phyloP scores from a whole-genome alignment of 2,113 vertebrate species.

The Neotoma lepida region DNA sequence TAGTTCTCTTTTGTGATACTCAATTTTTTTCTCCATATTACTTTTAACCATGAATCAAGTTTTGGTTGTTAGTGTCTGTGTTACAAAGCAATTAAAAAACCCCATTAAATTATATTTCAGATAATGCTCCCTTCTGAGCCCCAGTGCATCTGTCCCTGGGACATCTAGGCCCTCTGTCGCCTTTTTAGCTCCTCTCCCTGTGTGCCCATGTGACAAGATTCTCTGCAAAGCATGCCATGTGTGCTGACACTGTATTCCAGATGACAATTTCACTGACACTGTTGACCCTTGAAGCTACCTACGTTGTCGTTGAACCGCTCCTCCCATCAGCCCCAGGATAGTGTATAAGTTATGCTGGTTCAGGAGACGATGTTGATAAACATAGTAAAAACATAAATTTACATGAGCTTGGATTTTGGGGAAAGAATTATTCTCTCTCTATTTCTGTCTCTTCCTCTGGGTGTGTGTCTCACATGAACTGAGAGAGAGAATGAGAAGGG shows the following conservation, averaged over 20 bases:
- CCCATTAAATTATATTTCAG: neutral
- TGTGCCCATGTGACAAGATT: neutral
- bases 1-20: neutral
- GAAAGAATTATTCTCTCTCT: neutral
- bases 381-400: neutral
- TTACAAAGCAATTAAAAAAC: neutral
- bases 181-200: neutral
- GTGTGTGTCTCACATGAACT: neutral
- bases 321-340: neutral
- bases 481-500: neutral
- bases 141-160: neutral
- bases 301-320: neutral
- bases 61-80: neutral
- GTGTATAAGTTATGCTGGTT: neutral
- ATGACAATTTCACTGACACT: neutral
- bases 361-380: neutral
- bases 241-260: neutral
- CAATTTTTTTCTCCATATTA: neutral
- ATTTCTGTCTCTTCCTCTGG: neutral
- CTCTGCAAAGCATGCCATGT: neutral
- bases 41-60: neutral
- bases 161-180: fast-evolving
- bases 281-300: neutral
- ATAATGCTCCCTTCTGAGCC: neutral
- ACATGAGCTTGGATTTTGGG: neutral